Conservation (phyloP, 2,113 vertebrate species). For the Brevimyrus niger region DNA sequence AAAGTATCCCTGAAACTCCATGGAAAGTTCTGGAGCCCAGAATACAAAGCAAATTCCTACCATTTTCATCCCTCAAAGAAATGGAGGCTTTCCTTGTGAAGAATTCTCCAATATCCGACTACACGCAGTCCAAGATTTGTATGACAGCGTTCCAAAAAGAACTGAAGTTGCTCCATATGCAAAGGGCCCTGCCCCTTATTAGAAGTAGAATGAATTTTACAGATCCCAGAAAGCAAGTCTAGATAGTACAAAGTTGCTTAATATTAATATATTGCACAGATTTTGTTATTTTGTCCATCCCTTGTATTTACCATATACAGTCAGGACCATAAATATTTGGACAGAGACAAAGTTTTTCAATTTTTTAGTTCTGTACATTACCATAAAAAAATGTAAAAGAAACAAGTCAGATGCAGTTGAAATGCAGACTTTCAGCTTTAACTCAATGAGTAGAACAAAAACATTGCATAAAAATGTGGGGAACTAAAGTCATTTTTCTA, state of each 20-base stretch:
- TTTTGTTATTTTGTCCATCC: background rate
- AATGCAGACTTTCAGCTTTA: too few relatives aligned
- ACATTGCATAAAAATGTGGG: too few relatives aligned
- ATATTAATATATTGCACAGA: background rate
- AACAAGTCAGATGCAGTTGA: too few relatives aligned
- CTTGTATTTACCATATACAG: background rate
- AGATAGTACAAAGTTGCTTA: background rate
- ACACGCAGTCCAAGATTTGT: background rate
- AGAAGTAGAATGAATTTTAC: background rate
- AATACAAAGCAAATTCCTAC: background rate
- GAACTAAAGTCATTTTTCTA: too few relatives aligned
- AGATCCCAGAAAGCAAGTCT: background rate
- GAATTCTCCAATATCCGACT: background rate
- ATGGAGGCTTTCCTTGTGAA: background rate
- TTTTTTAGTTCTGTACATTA: too few relatives aligned
- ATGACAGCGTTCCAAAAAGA: background rate
- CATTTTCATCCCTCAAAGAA: background rate
- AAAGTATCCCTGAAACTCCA: background rate
- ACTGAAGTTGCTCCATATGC: background rate
- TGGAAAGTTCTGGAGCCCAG: background rate
- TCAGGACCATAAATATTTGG: too few relatives aligned
- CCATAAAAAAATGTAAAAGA: too few relatives aligned
- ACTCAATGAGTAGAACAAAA: too few relatives aligned
- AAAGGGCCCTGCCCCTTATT: background rate
- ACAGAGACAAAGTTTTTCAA: too few relatives aligned